These are phyloP conservation scores for Globia sparganii DNA, from an alignment of 2,888 invertebrate genomes.

Conservation along the genomic window DNA sequence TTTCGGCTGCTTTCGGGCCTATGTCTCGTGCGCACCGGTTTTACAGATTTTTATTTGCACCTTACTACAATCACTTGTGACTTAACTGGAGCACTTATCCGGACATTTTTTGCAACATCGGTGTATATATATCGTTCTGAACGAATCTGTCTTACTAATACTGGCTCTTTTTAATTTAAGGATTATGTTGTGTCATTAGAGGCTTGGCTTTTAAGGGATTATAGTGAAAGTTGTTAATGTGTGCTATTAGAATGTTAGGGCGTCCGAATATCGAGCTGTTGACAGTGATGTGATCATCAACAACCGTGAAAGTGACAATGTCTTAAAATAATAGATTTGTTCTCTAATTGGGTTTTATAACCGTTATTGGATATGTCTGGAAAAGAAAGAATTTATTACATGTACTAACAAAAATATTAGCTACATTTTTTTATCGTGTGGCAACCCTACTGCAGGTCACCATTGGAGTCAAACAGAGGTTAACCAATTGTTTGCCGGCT, in stretches of 20 bases:
- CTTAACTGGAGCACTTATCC: conserved; percentile 79
- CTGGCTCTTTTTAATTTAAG: conserved; percentile 63
- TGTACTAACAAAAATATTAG: background rate
- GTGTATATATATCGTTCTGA: conserved; percentile 65
- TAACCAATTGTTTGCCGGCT: conserved; percentile 79
- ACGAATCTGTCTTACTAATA: conserved; percentile 75
- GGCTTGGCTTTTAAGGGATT: conserved; percentile 72
- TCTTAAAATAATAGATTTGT: background rate
- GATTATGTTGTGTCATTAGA: conserved; percentile 72
- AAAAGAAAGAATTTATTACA: background rate
- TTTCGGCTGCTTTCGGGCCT: conserved; percentile 61
- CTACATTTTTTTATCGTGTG: conserved; percentile 27
- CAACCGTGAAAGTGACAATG: background rate
- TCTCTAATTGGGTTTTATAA: background rate
- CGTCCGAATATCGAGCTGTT: conserved; percentile 23
- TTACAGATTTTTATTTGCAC: conserved; percentile 70
- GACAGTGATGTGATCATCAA: conserved; percentile 45
- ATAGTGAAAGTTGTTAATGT: conserved; percentile 74
- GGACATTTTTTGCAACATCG: conserved; percentile 73
- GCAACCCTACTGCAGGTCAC: conserved; percentile 74
- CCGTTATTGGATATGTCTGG: background rate
- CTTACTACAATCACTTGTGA: conserved; percentile 78
- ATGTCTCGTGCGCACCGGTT: conserved; percentile 68
- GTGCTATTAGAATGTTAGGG: conserved; percentile 55
- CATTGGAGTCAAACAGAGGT: conserved; percentile 76